Evolutionary conservation across 2,797 vertebrate genomes (phyloP).

Genomic region (Poeciliopsis turneri): DNA sequence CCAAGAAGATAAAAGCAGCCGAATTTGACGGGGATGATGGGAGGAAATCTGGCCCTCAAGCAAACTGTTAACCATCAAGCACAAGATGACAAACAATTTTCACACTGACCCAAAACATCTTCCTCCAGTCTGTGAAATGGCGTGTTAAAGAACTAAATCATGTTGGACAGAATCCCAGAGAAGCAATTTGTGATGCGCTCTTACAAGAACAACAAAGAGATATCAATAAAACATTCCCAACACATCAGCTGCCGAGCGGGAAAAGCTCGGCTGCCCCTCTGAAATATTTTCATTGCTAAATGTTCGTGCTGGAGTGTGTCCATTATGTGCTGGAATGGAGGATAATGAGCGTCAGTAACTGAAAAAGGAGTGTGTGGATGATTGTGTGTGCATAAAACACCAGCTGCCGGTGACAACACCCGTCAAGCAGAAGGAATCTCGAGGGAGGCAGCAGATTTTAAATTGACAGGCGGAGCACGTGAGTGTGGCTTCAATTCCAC

Average conservation of each 20-base stretch:
- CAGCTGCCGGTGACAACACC: conserved; percentile 64
- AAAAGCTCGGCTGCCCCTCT: conserved; percentile 30
- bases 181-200: conserved; percentile 67
- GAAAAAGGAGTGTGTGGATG: conserved; percentile 23
- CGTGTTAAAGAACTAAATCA: conserved; percentile 53
- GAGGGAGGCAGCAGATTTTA: conserved; percentile 50
- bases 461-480: conserved; percentile 40
- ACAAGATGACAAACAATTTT: conserved; percentile 63
- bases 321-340: conserved; percentile 51
- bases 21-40: conserved; percentile 32
- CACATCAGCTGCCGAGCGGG: conserved; percentile 14
- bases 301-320: conserved; percentile 54
- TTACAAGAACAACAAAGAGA: conserved; percentile 58
- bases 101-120: conserved; percentile 32
- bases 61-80: conserved; percentile 57
- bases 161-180: conserved; percentile 47
- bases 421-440: conserved; percentile 50
- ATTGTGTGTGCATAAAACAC: conserved; percentile 36
- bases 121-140: conserved; percentile 53
- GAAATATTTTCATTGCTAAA: conserved; percentile 57
- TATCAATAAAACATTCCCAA: conserved; percentile 61
- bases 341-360: conserved; percentile 55
- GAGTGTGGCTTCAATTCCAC: conserved; percentile 14
- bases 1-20: conserved; percentile 55
- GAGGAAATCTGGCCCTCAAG: conserved; percentile 51